Base-by-base conservation (phyloP, 2,797 vertebrate genomes). In the Melanotaenia pygmaea region DNA sequence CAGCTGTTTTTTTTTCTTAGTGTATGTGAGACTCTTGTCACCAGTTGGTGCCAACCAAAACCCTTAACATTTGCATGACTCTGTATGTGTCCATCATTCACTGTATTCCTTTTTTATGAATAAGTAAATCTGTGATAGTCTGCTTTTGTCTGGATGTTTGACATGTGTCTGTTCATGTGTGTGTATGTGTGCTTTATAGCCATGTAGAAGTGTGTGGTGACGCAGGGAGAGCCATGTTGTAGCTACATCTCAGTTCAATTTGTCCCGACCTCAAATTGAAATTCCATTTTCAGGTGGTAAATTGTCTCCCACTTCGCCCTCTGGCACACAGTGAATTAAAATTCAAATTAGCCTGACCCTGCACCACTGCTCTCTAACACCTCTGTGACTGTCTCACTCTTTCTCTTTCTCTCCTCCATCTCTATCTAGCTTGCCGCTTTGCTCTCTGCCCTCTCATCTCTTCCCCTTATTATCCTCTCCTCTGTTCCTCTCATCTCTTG, bases 271-370 rank as follows among this genome's bases (percentile, higher is more conserved):
- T 92, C 88, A 93, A 93, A 93, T 93, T 93, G 92, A 93, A 93
- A 93, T 93, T 93, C 92, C 91, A 92, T 93, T 93, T 92, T 91
- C 91, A 91, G 90, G 90, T 92, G 92, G 89, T 92, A 93, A 93
- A 93, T 93, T 93, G 92, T 93, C 91, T 92, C 90, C 90, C 90
- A 93, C 92, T 93, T 93, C 90, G 89, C 91, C 92, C 92, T 90
- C 86, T 93, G 92, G 92, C 92, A 93, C 90, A 91, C 88, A 89
- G 84, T 92, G 90, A 93, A 93, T 93, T 93, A 93, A 93, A 93
- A 93, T 93, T 93, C 90, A 93, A 93, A 93, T 93, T 92, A 93
- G 90, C 89, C 91, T 91, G 92, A 93, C 92, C 92, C 91, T 85
- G 89, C 90, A 81, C 87, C 73, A 14, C 80, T 89, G 89, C 90